phyloP scores from a whole-genome alignment of 2,888 invertebrate genomes.

The Lepidocyrtoides sp. region DNA sequence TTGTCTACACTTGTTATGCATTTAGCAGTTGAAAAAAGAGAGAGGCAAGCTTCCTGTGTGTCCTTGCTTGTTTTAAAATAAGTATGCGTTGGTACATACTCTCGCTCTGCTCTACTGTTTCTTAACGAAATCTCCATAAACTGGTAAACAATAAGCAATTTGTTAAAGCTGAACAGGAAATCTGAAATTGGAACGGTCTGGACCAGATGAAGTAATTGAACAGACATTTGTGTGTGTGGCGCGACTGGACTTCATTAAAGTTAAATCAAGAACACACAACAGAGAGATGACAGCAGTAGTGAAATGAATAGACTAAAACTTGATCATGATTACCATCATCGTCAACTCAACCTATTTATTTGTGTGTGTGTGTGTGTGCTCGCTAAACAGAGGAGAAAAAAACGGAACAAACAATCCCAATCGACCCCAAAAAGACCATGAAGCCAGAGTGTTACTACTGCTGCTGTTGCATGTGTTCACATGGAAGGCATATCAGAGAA shows the following conservation, averaged over 20 bases:
- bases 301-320: background rate
- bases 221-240: conserved; percentile 10
- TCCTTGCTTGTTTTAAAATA: no score
- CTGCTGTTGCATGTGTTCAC: background rate
- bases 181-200: conserved; percentile 32
- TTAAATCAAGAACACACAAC: conserved; percentile 64
- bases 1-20: background rate
- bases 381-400: background rate
- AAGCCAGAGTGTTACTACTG: conserved; percentile 7
- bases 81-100: no score
- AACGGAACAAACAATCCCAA: conserved; percentile 39
- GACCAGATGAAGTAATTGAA: conserved; percentile 40
- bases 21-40: background rate
- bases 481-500: background rate
- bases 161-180: conserved; percentile 72
- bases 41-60: background rate
- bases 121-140: conserved; percentile 47
- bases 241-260: conserved; percentile 70
- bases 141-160: conserved; percentile 65
- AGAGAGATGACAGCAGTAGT: background rate
- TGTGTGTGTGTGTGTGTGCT: conserved; percentile 30
- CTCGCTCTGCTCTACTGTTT: no score
- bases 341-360: conserved; percentile 13
- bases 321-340: background rate
- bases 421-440: conserved; percentile 62